Evolutionary conservation across 2,888 invertebrate species (phyloP), one percentile per base, ranked within the genome.

Genomic region (Drosophila infuscata): DNA sequence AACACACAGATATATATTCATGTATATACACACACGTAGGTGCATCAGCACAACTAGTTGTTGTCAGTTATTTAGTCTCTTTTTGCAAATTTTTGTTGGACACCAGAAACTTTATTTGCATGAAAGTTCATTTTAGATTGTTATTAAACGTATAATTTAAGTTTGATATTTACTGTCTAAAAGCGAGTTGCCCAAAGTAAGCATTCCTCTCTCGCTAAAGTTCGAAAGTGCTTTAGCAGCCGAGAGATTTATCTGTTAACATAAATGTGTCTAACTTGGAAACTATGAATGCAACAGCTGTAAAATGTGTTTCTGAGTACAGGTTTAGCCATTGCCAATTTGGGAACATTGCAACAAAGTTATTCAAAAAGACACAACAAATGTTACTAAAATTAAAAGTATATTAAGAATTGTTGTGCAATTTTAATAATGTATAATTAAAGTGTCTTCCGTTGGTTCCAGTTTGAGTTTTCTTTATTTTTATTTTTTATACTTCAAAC

Each of bases 91-190:
- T 54, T 57, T 38, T 54, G 54, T 65, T 62, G 41, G 59, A 76
- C 59, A 66, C 43, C 41, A 68, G 38, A 20, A 69, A 60, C 38
- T 77, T 66, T 49, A 76, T 77, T 77, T 77, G 63, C 65, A 77
- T 69, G 48, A 53, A 48, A 72, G 33, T 62, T 63, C 48, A 57
- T 59, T 73, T 68, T 51, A 54, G 52, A 57, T 46, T 57, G 30
- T 43, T 49, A 51, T 68, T 48, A 58, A 64, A 58, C 59, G 20
- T 57, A 29, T 35, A 60, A 20, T 51, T 59, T 48, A 29, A 62
- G 48, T 51, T 52, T 54, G 29, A 38, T 32, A 62, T 43, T 54
- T 36, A n/a, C 29, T 29, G 9, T 29, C 25, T 25, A 43, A 32
- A 57, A 9, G 15, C n/a, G 36, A 33, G 46, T 15, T 46, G 12